Evolutionary conservation across 2,888 invertebrate genomes (phyloP).

Genomic region (Monochamus alternatus): DNA sequence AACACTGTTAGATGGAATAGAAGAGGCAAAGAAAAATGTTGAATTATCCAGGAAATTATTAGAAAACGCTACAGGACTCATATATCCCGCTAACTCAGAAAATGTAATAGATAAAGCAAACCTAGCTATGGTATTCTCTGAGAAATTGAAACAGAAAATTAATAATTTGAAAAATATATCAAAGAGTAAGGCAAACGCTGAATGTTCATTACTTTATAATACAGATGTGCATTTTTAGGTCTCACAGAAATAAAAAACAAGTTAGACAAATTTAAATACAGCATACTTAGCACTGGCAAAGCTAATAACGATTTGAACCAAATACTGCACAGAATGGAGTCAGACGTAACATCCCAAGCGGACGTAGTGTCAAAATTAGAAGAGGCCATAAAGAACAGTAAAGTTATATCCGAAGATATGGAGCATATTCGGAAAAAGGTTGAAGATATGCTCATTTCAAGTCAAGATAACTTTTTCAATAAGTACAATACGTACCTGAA

Average conservation of each 20-base stretch:
- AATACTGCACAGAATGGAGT: conserved; percentile 55
- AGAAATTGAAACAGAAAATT: conserved; percentile 72
- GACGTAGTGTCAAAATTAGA: conserved; percentile 51
- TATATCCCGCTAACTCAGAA: conserved; percentile 69
- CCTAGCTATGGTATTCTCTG: conserved; percentile 74
- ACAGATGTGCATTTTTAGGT: conserved; percentile 45
- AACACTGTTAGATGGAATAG: conserved; percentile 82
- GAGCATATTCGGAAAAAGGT: conserved; percentile 62
- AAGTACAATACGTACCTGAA: conserved; percentile 62
- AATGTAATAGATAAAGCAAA: conserved; percentile 73
- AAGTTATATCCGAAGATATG: conserved; percentile 63
- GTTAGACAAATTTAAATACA: conserved; percentile 73
- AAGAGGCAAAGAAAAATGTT: conserved; percentile 78
- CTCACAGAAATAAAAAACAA: conserved; percentile 55
- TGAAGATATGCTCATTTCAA: conserved; percentile 62
- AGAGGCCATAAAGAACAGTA: conserved; percentile 50
- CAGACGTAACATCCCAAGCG: conserved; percentile 53
- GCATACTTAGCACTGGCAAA: conserved; percentile 68
- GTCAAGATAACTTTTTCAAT: conserved; percentile 63
- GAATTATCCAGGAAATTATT: conserved; percentile 72
- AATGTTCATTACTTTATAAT: no score
- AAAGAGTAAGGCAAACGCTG: conserved; percentile 50
- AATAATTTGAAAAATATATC: conserved; percentile 59
- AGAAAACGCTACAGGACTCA: conserved; percentile 64
- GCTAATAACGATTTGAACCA: conserved; percentile 61